Conservation (phyloP, 1,140 invertebrate species). For the Phortica variegata region DNA sequence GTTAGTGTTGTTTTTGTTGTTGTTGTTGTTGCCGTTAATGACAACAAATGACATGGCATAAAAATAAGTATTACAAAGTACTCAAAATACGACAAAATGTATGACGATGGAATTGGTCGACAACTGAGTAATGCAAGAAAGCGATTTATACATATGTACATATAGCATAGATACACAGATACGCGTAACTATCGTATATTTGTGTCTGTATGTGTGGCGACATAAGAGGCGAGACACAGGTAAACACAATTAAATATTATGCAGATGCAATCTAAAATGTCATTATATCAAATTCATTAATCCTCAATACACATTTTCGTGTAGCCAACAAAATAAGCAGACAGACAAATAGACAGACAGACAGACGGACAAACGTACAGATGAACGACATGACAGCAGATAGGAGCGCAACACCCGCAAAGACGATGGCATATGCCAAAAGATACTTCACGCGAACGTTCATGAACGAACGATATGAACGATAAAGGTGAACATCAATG, state of each 20-base stretch:
- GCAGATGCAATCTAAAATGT: conserved; percentile 56
- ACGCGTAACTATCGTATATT: too few relatives aligned
- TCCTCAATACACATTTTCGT: conserved; percentile 29
- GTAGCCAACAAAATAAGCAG: conserved; percentile 5
- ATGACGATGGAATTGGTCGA: too few relatives aligned
- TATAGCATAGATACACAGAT: too few relatives aligned
- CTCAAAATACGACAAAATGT: too few relatives aligned
- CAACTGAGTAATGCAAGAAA: too few relatives aligned
- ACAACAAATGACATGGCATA: conserved; percentile 48
- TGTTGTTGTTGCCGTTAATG: too few relatives aligned
- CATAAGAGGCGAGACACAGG: conserved; percentile 20
- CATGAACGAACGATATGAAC: too few relatives aligned
- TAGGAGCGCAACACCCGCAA: conserved; percentile 22
- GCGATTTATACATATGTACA: too few relatives aligned
- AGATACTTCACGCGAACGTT: conserved; percentile 24
- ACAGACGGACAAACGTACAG: conserved; percentile 25
- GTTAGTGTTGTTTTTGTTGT: too few relatives aligned
- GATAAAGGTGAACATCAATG: too few relatives aligned
- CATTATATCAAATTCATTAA: conserved; percentile 56
- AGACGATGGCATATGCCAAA: conserved; percentile 29
- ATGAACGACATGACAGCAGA: conserved; percentile 15
- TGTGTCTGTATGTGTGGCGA: conserved; percentile 2
- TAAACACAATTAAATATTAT: conserved; percentile 56
- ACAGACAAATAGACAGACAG: background rate
- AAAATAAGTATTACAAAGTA: too few relatives aligned